Evolutionary conservation across 2,888 invertebrate genomes (phyloP).

Genomic region (Disparrhopalites patrizii): DNA sequence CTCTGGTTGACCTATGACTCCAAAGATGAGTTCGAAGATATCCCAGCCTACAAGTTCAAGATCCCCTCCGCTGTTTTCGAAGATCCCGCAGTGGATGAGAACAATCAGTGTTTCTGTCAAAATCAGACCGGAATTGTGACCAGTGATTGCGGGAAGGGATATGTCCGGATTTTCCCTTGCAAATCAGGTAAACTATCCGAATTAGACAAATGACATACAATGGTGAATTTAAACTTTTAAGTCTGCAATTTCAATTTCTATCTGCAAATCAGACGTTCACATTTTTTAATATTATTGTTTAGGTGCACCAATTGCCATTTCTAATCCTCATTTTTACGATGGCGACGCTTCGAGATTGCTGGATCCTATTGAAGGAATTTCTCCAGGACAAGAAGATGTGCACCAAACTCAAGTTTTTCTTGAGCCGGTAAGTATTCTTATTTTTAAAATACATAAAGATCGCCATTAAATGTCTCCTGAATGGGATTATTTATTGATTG

Average conservation of each 20-base stretch:
- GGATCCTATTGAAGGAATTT: slow-evolving; percentile 9
- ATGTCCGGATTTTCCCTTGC: slow-evolving; percentile 31
- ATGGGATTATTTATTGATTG: background rate
- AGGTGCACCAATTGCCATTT: slow-evolving; percentile 26
- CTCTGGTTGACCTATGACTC: slow-evolving; percentile 37
- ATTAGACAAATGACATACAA: background rate
- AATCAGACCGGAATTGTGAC: slow-evolving; percentile 7
- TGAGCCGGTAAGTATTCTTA: slow-evolving; percentile 24
- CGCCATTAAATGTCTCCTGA: background rate
- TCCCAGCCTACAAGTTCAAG: slow-evolving; percentile 39
- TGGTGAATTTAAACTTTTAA: too few species aligned
- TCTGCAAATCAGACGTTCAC: background rate
- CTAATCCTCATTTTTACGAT: slow-evolving; percentile 29
- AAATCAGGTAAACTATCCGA: slow-evolving; percentile 8
- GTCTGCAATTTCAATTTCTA: slow-evolving; percentile 10
- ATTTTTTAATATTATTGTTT: slow-evolving; percentile 4
- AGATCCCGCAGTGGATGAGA: slow-evolving; percentile 32
- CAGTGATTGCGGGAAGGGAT: slow-evolving; percentile 20
- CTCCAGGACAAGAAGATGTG: background rate
- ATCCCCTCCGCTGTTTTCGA: slow-evolving; percentile 31
- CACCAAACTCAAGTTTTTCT: slow-evolving; percentile 27
- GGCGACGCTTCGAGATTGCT: background rate
- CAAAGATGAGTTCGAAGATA: slow-evolving; percentile 40
- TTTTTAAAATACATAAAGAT: background rate
- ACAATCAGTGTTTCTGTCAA: slow-evolving; percentile 36